Evolutionary conservation across 2,888 invertebrate genomes (phyloP), one percentile per base, ranked within the genome.

Genomic region (Uropetala carovei): DNA sequence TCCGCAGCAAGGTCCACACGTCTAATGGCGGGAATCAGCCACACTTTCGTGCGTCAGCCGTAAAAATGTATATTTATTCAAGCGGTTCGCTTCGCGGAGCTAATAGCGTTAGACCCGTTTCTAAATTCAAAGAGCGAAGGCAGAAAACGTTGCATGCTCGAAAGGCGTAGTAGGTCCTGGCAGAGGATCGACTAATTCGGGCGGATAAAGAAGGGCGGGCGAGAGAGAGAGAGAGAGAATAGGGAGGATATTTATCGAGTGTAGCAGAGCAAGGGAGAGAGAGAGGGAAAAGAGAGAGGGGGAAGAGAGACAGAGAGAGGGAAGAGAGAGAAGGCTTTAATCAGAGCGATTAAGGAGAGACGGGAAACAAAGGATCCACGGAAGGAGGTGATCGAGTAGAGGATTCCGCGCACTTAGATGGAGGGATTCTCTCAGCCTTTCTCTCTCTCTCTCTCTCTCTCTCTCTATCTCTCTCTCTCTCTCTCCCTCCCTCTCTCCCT

Each of bases 301-400:
- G n/a, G n/a, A n/a, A 22, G 68, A n/a, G n/a, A n/a, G n/a, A n/a
- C n/a, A n/a, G n/a, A n/a, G n/a, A n/a, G n/a, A n/a, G n/a, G n/a
- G n/a, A n/a, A 7, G 68, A 68, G 68, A 18, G 68, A 68, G 75
- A 27, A 27, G 75, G 11, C 43, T 75, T 75, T 75, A 75, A 75
- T 75, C 75, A 75, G 75, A 27, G 75, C 75, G 75, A 75, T 75
- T 27, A 75, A 27, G 14, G 75, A n/a, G 18, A n/a, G 64, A 64
- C 64, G 64, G 68, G 68, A 68, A 68, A 27, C 75, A 75, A 27
- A 27, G 75, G 75, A 43, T 75, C 75, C 75, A 75, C 22, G 75
- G 27, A 75, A 27, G 75, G 27, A 75, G 75, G 75, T 75, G 75
- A 75, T 75, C 75, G 75, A 75, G 27, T 75, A 27, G 22, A 27